Evolutionary conservation across 2,113 vertebrate genomes (phyloP).

Genomic region (Octodon degus): DNA sequence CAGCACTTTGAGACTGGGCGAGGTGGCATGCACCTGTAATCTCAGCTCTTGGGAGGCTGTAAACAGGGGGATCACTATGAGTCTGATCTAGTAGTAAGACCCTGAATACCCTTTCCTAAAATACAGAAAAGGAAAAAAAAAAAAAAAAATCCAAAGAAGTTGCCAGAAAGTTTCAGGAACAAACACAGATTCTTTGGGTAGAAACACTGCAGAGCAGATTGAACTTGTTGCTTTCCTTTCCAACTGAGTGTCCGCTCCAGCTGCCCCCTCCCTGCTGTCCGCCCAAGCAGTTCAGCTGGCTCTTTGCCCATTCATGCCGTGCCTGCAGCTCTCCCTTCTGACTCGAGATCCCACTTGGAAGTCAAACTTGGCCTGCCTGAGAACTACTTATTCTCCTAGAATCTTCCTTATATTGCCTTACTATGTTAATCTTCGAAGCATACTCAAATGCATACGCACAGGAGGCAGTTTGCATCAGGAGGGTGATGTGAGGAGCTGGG

Average conservation of each 20-base stretch:
- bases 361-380: background rate
- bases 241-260: too few species aligned
- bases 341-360: background rate
- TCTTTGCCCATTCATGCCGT: rapidly evolving
- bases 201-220: background rate
- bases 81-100: too few species aligned
- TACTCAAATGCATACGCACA: too few species aligned
- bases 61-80: too few species aligned
- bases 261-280: background rate
- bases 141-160: background rate
- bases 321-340: background rate
- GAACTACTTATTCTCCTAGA: background rate
- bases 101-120: too few species aligned
- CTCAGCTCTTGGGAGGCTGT: too few species aligned
- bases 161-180: background rate
- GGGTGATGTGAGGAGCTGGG: background rate
- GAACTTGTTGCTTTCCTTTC: background rate
- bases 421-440: background rate
- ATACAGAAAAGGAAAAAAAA: background rate
- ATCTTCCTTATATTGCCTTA: background rate
- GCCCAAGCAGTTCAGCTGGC: background rate
- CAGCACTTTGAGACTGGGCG: too few species aligned
- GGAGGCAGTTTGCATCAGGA: background rate
- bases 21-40: too few species aligned
- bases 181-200: background rate